Conservation (phyloP, 1,140 invertebrate genomes). For the Chelonus insularis region DNA sequence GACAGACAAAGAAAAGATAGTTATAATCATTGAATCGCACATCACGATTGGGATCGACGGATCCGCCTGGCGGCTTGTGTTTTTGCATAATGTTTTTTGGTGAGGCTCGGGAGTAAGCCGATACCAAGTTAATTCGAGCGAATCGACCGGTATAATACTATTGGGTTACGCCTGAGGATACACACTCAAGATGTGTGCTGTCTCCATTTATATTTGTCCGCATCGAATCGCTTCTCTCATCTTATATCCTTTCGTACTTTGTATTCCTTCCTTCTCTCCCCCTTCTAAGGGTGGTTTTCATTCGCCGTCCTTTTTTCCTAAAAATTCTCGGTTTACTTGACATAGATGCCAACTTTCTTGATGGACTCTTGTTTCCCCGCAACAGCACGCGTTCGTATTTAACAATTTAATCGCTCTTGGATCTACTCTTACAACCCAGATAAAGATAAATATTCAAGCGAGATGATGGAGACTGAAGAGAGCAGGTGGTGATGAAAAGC, state of each 20-base stretch:
- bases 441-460: not conserved
- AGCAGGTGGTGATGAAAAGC: not conserved
- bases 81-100: slow-evolving; percentile 22
- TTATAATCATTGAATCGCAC: slow-evolving; percentile 11
- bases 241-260: not conserved
- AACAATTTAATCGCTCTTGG: not conserved
- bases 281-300: not conserved
- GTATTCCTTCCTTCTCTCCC: not conserved
- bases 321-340: not conserved
- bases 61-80: slow-evolving; percentile 17
- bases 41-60: slow-evolving; percentile 17
- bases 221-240: slow-evolving; percentile 3
- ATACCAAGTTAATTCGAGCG: slow-evolving; percentile 29
- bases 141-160: slow-evolving; percentile 21
- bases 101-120: slow-evolving; percentile 1
- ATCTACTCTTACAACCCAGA: not conserved
- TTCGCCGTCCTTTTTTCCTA: not conserved
- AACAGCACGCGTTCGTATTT: slow-evolving; percentile 8
- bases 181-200: slow-evolving; percentile 8
- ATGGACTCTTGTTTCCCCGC: not conserved
- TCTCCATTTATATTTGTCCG: slow-evolving; percentile 23
- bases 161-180: slow-evolving; percentile 28
- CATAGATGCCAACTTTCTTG: not conserved
- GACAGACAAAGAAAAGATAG: not conserved
- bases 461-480: not conserved